Base-by-base conservation (phyloP, 2,113 vertebrate genomes). In the Forbesichthys papilliferus region DNA sequence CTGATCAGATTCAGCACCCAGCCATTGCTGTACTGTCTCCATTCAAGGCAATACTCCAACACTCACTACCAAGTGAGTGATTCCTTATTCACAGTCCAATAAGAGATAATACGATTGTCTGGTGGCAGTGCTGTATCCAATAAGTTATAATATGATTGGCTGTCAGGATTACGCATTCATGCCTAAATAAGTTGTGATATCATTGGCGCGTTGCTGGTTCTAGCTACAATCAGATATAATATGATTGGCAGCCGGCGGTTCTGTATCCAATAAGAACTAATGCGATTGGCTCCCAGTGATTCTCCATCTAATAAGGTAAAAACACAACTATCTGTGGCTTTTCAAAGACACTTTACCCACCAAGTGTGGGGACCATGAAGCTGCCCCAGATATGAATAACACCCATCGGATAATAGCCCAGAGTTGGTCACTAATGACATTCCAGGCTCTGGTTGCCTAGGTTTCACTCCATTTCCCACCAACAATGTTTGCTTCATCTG, bases 91-190 rank as follows among this genome's bases (percentile, higher is more conserved):
- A 75, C 75, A 77, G 14, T 59, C 55, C 77, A 78, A 78, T 84
- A 81, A 77, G 71, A 53, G 60, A 33, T 78, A 86, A 90, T 77
- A 61, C 52, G 78, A 88, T 81, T 77, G 75, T 68, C 77, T 20
- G 66, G 64, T 52, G 8, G 48, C 11, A 13, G 11, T 9, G 71
- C 78, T 66, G 62, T n/a, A 52, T 70, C 83, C 83, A 84, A 84
- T 87, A 84, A 80, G 68, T 65, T 61, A 60, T 82, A 83, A 86
- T 79, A 69, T 14, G 12, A 79, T 80, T 67, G 82, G 75, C 83
- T 84, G 84, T 79, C 81, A 74, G 57, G 58, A 83, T 87, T 84
- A 85, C 78, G 53, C 48, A 83, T 86, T 85, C 77, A 72, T 20
- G 64, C 72, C 59, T 64, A 73, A 85, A 84, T 66, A 75, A 79